Conservation (phyloP, 2,113 vertebrate genomes). For the Pteronura brasiliensis region DNA sequence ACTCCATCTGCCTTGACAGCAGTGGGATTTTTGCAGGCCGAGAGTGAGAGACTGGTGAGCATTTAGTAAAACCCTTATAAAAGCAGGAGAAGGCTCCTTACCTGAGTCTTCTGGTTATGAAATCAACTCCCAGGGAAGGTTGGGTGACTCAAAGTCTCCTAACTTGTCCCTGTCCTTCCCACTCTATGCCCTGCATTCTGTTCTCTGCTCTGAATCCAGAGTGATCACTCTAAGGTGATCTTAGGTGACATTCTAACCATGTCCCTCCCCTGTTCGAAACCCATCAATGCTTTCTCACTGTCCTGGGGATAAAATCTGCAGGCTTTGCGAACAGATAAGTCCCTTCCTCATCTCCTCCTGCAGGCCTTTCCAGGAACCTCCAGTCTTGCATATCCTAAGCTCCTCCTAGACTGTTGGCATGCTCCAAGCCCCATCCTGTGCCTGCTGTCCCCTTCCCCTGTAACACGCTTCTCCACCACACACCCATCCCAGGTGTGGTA, state of each 20-base stretch:
- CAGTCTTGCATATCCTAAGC: neutral
- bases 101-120: neutral
- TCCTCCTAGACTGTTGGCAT: rapidly evolving
- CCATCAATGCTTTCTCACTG: neutral
- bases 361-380: neutral
- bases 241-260: neutral
- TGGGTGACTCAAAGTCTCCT: neutral
- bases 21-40: neutral
- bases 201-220: neutral
- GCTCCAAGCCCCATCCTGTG: neutral
- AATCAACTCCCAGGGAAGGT: neutral
- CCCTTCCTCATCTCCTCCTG: neutral
- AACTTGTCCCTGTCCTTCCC: neutral
- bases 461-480: neutral
- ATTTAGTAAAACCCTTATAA: neutral
- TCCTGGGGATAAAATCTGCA: neutral
- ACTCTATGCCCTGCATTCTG: neutral
- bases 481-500: neutral
- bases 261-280: neutral
- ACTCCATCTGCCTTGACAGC: neutral
- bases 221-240: neutral
- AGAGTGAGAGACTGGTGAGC: neutral
- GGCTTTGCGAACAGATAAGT: neutral
- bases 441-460: neutral
- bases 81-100: neutral